Base-by-base conservation (phyloP, 2,888 invertebrate species). In the Thysanoteuthis rhombus region DNA sequence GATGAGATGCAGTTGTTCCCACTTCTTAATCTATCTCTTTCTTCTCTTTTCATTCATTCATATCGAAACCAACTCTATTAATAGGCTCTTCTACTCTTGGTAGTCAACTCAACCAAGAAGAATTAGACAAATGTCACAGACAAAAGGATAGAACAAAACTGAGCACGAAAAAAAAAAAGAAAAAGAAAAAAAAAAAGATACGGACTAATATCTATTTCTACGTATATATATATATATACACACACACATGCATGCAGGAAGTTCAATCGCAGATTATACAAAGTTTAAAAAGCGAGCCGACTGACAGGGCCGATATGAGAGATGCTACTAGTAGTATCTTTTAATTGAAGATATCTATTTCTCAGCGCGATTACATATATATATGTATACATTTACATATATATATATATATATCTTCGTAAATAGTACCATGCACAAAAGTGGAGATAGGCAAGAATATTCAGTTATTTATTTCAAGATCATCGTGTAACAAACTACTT, bases 351-450 rank as follows among this genome's bases (percentile, higher is more conserved):
- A 52, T 52, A 52, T 52, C 52, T 52, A 22, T 25, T 22, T 25
- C 25, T n/a, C n/a, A 12, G 10, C 25, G 1, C 40, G 10, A 10
- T 10, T 90, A 40, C 25, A 28, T 90, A 40, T 90, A 40, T 90
- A 90, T 90, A 90, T 90, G 40, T 90, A 90, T 90, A 90, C 40
- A 90, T 90, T 40, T 90, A 90, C 40, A 90, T 90, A 90, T 90
- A 90, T 90, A 90, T 90, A 90, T 90, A 90, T 90, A 90, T 90
- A 39, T 90, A 90, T 90, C 39, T 90, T 40, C 40, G 39, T 90
- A 90, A 39, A 90, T 40, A 90, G 6, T 0, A 38, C 40, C 16
- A 25, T 28, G 28, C 25, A 10, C 25, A 19, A 90, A 90, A 90
- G 91, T 91, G 91, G 4, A 8, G 40, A 42, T 42, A 92, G 45